Conservation (phyloP, 2,888 invertebrate species). For the Buathra laborator region DNA sequence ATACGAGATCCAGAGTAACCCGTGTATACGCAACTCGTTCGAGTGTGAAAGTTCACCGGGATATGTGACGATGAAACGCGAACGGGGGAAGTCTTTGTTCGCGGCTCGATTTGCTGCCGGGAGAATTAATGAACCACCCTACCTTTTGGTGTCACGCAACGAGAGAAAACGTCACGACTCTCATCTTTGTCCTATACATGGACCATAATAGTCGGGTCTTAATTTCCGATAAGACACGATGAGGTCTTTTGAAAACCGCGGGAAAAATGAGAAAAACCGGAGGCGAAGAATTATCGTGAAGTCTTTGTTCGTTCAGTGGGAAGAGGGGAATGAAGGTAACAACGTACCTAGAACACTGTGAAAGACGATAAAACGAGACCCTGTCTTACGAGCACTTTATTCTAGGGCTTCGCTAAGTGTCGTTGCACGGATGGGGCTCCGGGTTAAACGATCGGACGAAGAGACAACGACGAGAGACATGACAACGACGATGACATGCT, state of each 20-base stretch:
- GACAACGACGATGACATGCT: constrained; percentile 50
- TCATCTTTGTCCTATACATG: not conserved
- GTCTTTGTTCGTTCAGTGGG: constrained; percentile 27
- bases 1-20: constrained; percentile 25
- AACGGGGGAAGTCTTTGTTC: constrained; percentile 42
- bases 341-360: constrained; percentile 39
- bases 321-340: constrained; percentile 31
- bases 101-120: constrained; percentile 40
- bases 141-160: not conserved
- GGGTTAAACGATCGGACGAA: constrained; percentile 60
- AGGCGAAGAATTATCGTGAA: constrained; percentile 22
- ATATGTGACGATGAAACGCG: constrained; percentile 6
- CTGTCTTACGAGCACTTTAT: constrained; percentile 60
- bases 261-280: not conserved
- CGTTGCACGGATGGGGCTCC: constrained; percentile 39
- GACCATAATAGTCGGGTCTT: constrained; percentile 10
- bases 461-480: constrained; percentile 46
- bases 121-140: constrained; percentile 39
- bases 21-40: constrained; percentile 23
- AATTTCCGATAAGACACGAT: constrained; percentile 51
- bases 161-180: constrained; percentile 6
- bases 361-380: constrained; percentile 61
- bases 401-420: constrained; percentile 58
- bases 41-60: constrained; percentile 27
- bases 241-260: not conserved